Evolutionary conservation across 2,888 invertebrate species (phyloP).

Genomic region (Iselma pallidipennis): DNA sequence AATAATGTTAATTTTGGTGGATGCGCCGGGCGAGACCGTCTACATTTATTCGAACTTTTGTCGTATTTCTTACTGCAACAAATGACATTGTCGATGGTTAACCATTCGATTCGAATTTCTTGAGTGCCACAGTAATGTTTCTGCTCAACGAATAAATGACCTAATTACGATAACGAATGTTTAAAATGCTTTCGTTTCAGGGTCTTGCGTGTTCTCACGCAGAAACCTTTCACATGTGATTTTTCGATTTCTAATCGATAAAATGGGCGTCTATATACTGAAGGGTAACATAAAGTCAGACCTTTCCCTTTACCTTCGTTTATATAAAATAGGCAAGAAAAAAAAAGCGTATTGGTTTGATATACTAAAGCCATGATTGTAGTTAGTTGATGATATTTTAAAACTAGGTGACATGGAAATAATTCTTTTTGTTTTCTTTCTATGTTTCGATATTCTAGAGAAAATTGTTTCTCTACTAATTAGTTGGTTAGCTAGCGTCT

Average conservation of each 20-base stretch:
- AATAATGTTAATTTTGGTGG: neutral
- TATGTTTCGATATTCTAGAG: neutral
- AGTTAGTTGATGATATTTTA: too few species aligned
- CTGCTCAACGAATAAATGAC: constrained; percentile 32
- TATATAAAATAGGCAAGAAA: too few species aligned
- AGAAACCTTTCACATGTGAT: constrained; percentile 29
- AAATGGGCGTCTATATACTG: constrained; percentile 4
- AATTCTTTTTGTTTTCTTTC: too few species aligned
- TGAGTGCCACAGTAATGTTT: constrained; percentile 26
- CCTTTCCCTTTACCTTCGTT: neutral
- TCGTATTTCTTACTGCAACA: neutral
- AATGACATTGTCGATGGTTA: neutral
- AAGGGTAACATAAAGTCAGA: constrained; percentile 10
- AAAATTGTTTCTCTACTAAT: neutral
- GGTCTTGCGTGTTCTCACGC: constrained; percentile 31
- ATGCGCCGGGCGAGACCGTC: neutral
- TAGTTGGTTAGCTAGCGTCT: neutral
- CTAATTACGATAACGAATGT: constrained; percentile 39
- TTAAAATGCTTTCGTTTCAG: constrained; percentile 26
- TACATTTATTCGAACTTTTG: neutral
- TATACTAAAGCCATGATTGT: too few species aligned
- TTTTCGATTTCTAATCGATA: constrained; percentile 30
- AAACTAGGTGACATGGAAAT: too few species aligned
- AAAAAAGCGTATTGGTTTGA: too few species aligned
- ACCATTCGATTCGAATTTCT: constrained; percentile 6